A percentile compares a stretch with the other conserved stretches of the same genome.
phyloP scores from a whole-genome alignment of 2,113 vertebrate species.

The Ictidomys tridecemlineatus region DNA sequence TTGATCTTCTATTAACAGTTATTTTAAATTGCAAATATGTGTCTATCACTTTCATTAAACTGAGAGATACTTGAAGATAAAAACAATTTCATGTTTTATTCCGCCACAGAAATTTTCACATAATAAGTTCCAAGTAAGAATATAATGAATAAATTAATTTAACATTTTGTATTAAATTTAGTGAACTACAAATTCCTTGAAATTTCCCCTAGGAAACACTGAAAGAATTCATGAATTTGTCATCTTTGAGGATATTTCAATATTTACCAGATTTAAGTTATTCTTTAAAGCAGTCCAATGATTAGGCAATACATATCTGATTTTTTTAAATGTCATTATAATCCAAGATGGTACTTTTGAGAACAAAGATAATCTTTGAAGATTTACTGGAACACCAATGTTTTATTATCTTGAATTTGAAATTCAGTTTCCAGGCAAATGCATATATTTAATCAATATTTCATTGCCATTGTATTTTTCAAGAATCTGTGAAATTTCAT shows the following conservation, averaged over 20 bases:
- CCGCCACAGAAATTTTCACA: not conserved
- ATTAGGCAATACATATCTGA: constrained; percentile 4
- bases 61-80: not conserved
- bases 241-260: not conserved
- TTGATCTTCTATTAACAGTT: not conserved
- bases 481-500: constrained; percentile 66
- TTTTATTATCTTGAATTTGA: constrained; percentile 57
- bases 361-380: constrained; percentile 20
- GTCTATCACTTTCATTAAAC: not conserved
- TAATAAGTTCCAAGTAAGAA: not conserved
- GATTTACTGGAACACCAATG: constrained; percentile 12
- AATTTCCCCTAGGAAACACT: not conserved
- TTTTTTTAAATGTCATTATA: not conserved
- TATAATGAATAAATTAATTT: not conserved
- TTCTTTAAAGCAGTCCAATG: not conserved
- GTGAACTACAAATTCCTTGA: constrained; percentile 2
- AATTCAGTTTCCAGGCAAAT: constrained; percentile 48
- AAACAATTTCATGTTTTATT: constrained; percentile 1
- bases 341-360: not conserved
- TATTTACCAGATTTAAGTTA: constrained; percentile 8
- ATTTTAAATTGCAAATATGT: constrained; percentile 12
- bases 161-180: not conserved
- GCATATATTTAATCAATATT: constrained; percentile 54
- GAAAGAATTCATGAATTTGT: not conserved
- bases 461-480: constrained; percentile 26